These are phyloP conservation scores for Ctenochaetus hawaiiensis DNA, from an alignment of 2,797 vertebrate genomes.

Conservation along the genomic window DNA sequence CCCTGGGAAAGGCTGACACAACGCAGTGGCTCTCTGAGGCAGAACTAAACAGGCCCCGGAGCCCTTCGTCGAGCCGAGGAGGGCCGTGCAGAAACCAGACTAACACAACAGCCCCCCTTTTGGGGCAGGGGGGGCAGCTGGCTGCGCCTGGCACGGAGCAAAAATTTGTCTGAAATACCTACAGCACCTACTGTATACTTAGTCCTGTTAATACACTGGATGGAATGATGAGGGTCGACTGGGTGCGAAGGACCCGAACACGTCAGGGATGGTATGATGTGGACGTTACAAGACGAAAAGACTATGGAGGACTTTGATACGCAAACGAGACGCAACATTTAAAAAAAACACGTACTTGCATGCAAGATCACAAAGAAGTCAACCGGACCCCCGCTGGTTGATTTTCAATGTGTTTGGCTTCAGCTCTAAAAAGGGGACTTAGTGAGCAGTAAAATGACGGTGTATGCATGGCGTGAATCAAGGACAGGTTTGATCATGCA, in stretches of 20 bases:
- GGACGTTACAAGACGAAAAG: slow-evolving; percentile 67
- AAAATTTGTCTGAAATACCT: slow-evolving; percentile 74
- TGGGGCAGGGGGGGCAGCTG: slow-evolving; percentile 21
- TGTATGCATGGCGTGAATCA: slow-evolving; percentile 60
- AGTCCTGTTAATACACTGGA: slow-evolving; percentile 69
- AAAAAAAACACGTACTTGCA: slow-evolving; percentile 48
- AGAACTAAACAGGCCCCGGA: slow-evolving; percentile 77
- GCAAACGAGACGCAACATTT: slow-evolving; percentile 48
- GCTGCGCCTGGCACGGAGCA: slow-evolving; percentile 55
- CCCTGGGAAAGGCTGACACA: slow-evolving; percentile 85
- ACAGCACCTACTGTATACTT: slow-evolving; percentile 70
- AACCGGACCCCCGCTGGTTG: slow-evolving; percentile 38
- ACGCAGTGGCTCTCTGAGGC: slow-evolving; percentile 74
- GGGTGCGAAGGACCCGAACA: slow-evolving; percentile 61
- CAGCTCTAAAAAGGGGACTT: slow-evolving; percentile 30
- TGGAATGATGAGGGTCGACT: slow-evolving; percentile 60
- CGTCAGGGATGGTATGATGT: slow-evolving; percentile 62
- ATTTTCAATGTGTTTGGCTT: slow-evolving; percentile 45
- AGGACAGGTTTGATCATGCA: slow-evolving; percentile 80
- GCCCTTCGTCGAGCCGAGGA: slow-evolving; percentile 54
- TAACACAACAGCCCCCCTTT: slow-evolving; percentile 50
- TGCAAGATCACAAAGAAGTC: slow-evolving; percentile 43
- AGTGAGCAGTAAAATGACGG: slow-evolving; percentile 64
- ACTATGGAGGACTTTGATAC: slow-evolving; percentile 55
- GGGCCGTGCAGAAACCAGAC: slow-evolving; percentile 57